Percentiles rank a stretch among this genome's conserved stretches.
phyloP scores from a whole-genome alignment of 53 echinoderm and acorn worm genomes.

The Hippasteria phrygiana region DNA sequence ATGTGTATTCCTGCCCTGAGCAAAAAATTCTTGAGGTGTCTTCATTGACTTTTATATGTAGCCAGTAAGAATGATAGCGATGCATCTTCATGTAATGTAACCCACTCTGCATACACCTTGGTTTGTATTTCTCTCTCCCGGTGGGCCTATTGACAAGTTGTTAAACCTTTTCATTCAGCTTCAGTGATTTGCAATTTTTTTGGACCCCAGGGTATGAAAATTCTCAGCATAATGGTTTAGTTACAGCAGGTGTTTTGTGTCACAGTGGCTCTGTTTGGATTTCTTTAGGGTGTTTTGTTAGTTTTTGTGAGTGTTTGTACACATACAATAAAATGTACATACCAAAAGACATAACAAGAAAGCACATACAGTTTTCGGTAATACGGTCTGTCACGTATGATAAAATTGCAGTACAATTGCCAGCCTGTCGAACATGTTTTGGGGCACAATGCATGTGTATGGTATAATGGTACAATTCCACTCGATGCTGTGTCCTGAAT shows the following conservation, averaged over 20 bases:
- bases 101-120: constrained; percentile 29
- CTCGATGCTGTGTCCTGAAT: too few species aligned
- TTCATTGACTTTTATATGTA: background rate
- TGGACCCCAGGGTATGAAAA: background rate
- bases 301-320: constrained; percentile 44
- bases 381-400: too few species aligned
- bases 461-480: too few species aligned
- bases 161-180: constrained; percentile 40
- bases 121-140: background rate
- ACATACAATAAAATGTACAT: too few species aligned
- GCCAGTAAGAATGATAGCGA: background rate
- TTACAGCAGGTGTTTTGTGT: constrained; percentile 6
- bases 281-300: constrained; percentile 58
- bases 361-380: too few species aligned
- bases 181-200: constrained; percentile 53
- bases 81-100: background rate
- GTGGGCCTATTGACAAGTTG: constrained; percentile 51
- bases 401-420: too few species aligned
- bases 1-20: too few species aligned
- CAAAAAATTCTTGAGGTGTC: background rate
- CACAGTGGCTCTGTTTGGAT: constrained; percentile 49
- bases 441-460: too few species aligned
- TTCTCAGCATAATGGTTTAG: background rate
- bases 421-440: too few species aligned
- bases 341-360: too few species aligned